Conservation (phyloP, 1,140 invertebrate genomes). For the Hormaphis cornu region DNA sequence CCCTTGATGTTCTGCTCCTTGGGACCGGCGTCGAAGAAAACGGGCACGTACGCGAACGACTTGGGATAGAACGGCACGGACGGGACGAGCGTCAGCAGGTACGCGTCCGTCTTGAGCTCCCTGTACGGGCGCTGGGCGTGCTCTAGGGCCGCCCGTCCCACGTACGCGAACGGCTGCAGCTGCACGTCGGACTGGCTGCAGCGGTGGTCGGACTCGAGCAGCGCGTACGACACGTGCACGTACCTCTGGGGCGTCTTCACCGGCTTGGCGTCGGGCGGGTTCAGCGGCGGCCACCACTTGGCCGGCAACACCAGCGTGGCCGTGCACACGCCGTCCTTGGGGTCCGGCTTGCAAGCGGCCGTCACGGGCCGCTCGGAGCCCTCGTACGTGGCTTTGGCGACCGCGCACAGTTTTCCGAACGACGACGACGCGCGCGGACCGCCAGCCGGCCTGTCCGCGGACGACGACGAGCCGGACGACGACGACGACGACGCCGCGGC, state of each 20-base stretch:
- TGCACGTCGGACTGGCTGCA: slow-evolving; percentile 42
- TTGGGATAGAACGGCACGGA: slow-evolving; percentile 75
- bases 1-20: slow-evolving; percentile 51
- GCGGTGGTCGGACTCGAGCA: slow-evolving; percentile 52
- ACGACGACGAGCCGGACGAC: slow-evolving; percentile 44
- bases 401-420: slow-evolving; percentile 48
- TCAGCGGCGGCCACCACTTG: slow-evolving; percentile 73
- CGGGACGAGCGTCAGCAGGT: slow-evolving; percentile 73
- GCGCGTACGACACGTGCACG: slow-evolving; percentile 71
- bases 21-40: slow-evolving; percentile 40
- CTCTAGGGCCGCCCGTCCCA: slow-evolving; percentile 61
- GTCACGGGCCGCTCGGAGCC: slow-evolving; percentile 52
- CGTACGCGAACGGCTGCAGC: slow-evolving; percentile 62
- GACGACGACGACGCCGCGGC: slow-evolving; percentile 53
- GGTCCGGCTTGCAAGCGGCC: slow-evolving; percentile 76
- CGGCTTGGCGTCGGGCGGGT: slow-evolving; percentile 40
- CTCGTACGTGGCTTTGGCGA: slow-evolving; percentile 45
- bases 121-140: slow-evolving; percentile 69
- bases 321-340: slow-evolving; percentile 78
- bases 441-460: slow-evolving; percentile 42
- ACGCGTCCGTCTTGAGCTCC: slow-evolving; percentile 67
- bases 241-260: slow-evolving; percentile 57
- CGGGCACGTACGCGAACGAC: slow-evolving; percentile 76
- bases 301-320: slow-evolving; percentile 69
- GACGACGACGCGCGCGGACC: slow-evolving; percentile 37